Base-by-base conservation (phyloP, 2,888 invertebrate genomes). In the Xestia c-nigrum region DNA sequence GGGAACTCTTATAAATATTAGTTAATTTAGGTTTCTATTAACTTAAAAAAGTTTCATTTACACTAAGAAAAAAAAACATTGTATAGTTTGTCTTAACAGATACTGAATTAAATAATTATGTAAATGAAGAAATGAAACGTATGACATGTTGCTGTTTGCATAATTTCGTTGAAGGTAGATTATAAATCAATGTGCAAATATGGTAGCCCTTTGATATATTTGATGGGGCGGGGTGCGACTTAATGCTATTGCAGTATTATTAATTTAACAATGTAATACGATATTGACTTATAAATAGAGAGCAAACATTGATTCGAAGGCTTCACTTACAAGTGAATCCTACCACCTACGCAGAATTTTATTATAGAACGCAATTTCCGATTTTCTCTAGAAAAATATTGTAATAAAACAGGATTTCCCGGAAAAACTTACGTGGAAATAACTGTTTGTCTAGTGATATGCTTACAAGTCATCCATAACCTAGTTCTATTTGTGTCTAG, bases 381-480 rank as follows among this genome's bases (percentile, higher is more conserved):
- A 14, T 74, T 57, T 38, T n/a, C n/a, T 16, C 21, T 52, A 61
- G 55, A 72, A 72, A 52, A 72, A 80, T 72, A 66, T 52, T 63
- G 38, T 52, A 10, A 43, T 64, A 3, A 12, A 47, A 24, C 40
- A 63, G 14, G 14, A 31, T 57, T 59, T 38, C 31, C 50, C 63
- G 38, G 5, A 52, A 70, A n/a, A 69, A 43, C 24, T 66, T 43
- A 24, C 24, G 31, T 77, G 24, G 31, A 24, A 65, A 67, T 21
- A 75, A 14, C 47, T 21, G n/a, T 65, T 68, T 4, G 69, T 38
- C 31, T 78, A 84, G 85, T 86, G 89, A 88, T 83, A 84, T 86
- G 89, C 88, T 88, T 88, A 88, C 72, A 86, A 88, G 77, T 85
- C 74, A 73, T 83, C 87, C 87, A 81, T 69, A 75, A 72, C 80